Percentiles rank a stretch among this genome's conserved stretches.
phyloP scores from a whole-genome alignment of 2,113 vertebrate species.

The Actinemys pallida region DNA sequence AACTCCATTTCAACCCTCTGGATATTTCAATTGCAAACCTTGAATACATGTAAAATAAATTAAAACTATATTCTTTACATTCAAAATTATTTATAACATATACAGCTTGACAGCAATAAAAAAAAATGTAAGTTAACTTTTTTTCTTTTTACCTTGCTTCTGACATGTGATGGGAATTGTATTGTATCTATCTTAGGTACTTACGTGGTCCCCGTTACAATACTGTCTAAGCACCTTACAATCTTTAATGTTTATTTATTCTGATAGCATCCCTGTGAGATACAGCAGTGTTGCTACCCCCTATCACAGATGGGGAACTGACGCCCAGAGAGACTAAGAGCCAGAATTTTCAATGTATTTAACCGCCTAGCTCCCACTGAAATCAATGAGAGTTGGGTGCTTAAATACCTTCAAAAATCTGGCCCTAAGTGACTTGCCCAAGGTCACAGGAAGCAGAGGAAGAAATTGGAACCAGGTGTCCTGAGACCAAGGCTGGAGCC shows the following conservation, averaged over 20 bases:
- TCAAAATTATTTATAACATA: slow-evolving; percentile 72
- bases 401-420: not conserved
- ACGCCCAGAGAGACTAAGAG: slow-evolving; percentile 43
- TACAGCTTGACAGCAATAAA: slow-evolving; percentile 44
- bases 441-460: slow-evolving; percentile 46
- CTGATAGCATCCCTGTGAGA: slow-evolving; percentile 48
- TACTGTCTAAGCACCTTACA: slow-evolving; percentile 52
- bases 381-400: not conserved
- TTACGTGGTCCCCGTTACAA: slow-evolving; percentile 36
- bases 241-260: slow-evolving; percentile 31
- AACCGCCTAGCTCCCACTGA: not conserved
- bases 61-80: slow-evolving; percentile 74
- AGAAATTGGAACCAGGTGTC: not conserved
- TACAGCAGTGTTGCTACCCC: slow-evolving; percentile 64
- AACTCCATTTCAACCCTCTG: slow-evolving; percentile 73
- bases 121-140: not conserved
- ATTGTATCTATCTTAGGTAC: slow-evolving; percentile 40
- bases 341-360: not conserved
- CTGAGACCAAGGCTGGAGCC: not conserved
- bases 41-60: slow-evolving; percentile 75
- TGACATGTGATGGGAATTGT: slow-evolving; percentile 14
- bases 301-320: slow-evolving; percentile 38
- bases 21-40: slow-evolving; percentile 78
- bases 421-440: slow-evolving; percentile 16
- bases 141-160: slow-evolving; percentile 21